These are phyloP conservation scores for Cirrhinus molitorella DNA, from an alignment of 2,797 vertebrate species.

Conservation along the genomic window DNA sequence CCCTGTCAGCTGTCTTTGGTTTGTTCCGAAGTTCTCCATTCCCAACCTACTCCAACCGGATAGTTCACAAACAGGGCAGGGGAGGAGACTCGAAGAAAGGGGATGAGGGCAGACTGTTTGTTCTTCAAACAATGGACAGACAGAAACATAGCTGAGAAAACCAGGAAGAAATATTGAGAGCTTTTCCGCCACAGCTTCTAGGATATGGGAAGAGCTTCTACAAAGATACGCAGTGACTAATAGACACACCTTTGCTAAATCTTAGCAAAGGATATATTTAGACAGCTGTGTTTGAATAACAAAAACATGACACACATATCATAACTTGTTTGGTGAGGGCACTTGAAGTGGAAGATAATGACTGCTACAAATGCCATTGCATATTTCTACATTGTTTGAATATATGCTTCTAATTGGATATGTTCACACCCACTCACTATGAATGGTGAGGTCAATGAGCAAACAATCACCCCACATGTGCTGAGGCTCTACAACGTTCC, in stretches of 20 bases:
- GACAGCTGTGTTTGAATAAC: neutral
- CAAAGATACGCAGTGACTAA: constrained; percentile 12
- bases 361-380: neutral
- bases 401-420: neutral
- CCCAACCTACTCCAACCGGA: constrained; percentile 55
- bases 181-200: constrained; percentile 43
- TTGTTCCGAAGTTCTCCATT: constrained; percentile 46
- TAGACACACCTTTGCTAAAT: constrained; percentile 39
- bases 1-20: constrained; percentile 44
- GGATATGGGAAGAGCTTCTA: constrained; percentile 39
- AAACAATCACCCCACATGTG: neutral
- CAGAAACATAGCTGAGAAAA: constrained; percentile 54
- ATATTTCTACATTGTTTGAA: neutral
- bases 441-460: neutral
- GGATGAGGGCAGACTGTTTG: constrained; percentile 60
- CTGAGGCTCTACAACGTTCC: constrained; percentile 6
- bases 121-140: constrained; percentile 66
- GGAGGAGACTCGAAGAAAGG: constrained; percentile 41
- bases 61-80: constrained; percentile 50
- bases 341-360: neutral
- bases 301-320: neutral
- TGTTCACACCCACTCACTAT: constrained; percentile 8
- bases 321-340: constrained; percentile 1
- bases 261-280: neutral
- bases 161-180: constrained; percentile 32